Evolutionary conservation across 2,888 invertebrate species (phyloP).

Genomic region (Bedellia somnulentella): DNA sequence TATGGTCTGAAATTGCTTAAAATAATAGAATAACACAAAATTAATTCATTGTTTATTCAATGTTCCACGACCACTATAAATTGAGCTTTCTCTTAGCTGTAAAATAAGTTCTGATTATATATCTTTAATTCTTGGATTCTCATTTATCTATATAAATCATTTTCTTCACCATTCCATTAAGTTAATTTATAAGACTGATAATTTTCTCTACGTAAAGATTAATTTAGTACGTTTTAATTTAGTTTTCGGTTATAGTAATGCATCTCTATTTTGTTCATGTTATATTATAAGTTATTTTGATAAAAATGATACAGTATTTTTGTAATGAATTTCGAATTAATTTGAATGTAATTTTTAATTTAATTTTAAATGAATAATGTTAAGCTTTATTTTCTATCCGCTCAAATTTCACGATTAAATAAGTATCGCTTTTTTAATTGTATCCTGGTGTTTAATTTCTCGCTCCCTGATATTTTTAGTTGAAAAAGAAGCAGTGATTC

Average conservation of each 20-base stretch:
- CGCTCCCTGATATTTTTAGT: too few species aligned
- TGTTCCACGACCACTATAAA: background rate
- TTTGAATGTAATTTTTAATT: conserved; percentile 13
- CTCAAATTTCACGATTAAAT: conserved; percentile 56
- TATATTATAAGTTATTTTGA: background rate
- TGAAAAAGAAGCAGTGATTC: too few species aligned
- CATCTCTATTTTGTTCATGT: background rate
- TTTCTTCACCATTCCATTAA: background rate
- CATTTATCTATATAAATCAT: background rate
- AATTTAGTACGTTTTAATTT: background rate
- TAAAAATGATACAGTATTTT: background rate
- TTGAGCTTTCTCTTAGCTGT: background rate
- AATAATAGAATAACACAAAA: background rate
- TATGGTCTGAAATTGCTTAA: background rate
- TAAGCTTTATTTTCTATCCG: conserved; percentile 44
- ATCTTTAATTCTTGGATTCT: background rate
- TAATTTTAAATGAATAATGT: conserved; percentile 20
- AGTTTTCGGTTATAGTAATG: background rate
- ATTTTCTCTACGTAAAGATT: background rate
- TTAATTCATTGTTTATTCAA: background rate
- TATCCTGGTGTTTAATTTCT: too few species aligned
- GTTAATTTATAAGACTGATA: conserved; percentile 3
- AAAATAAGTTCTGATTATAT: background rate
- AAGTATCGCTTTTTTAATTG: too few species aligned
- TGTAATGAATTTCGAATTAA: conserved; percentile 9